Evolutionary conservation across 2,113 vertebrate species (phyloP).

Genomic region (Hyla sarda): DNA sequence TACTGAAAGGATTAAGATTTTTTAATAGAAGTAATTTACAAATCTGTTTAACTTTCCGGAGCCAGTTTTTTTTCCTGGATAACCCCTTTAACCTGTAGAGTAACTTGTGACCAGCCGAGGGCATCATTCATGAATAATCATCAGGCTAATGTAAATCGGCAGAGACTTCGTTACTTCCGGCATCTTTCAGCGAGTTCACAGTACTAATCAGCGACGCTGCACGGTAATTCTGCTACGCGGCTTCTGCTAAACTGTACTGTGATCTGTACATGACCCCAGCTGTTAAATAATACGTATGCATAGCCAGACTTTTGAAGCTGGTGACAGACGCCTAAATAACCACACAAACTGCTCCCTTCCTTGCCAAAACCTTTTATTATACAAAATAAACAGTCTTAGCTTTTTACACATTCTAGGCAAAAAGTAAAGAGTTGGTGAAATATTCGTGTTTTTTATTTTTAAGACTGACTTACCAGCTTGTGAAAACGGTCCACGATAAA

Average conservation of each 20-base stretch:
- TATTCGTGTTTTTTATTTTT: background rate
- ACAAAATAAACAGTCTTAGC: constrained; percentile 52
- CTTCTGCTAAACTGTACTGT: constrained; percentile 36
- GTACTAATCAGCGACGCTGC: constrained; percentile 27
- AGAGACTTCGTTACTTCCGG: constrained; percentile 7
- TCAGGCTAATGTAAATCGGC: constrained; percentile 16
- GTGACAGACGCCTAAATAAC: constrained; percentile 59
- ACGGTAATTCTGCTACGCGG: constrained; percentile 5
- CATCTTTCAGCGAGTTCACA: constrained; percentile 34
- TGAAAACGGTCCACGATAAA: constrained; percentile 32
- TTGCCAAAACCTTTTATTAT: constrained; percentile 58
- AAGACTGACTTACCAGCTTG: constrained; percentile 17
- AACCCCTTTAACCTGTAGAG: no score
- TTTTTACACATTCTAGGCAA: constrained; percentile 54
- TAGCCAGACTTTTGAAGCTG: constrained; percentile 54
- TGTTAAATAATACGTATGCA: constrained; percentile 44
- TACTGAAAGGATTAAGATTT: no score
- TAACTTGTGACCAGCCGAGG: background rate
- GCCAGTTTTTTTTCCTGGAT: no score
- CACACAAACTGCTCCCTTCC: constrained; percentile 58
- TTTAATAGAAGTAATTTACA: no score
- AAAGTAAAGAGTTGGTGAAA: constrained; percentile 42
- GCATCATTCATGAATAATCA: constrained; percentile 14
- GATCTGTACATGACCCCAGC: constrained; percentile 52
- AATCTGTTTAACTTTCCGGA: no score